These are phyloP conservation scores for Leptopilina boulardi DNA, from an alignment of 1,140 invertebrate species.

Conservation along the genomic window DNA sequence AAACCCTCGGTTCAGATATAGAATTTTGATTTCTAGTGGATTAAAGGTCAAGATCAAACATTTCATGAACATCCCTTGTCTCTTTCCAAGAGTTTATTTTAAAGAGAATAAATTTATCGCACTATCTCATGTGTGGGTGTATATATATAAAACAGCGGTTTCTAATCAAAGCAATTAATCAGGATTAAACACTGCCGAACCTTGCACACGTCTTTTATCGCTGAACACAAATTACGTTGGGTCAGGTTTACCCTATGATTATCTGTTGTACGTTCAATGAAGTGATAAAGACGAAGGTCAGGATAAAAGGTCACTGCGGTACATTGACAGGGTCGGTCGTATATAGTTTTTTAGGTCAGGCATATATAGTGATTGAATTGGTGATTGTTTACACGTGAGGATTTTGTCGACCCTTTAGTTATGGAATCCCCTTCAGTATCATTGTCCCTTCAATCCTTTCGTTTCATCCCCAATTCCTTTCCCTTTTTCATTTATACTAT, in stretches of 20 bases:
- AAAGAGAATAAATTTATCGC: too few species aligned
- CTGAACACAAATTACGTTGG: background rate
- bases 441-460: background rate
- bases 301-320: constrained; percentile 13
- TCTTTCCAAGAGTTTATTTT: too few species aligned
- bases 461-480: background rate
- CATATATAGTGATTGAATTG: background rate
- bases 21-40: too few species aligned
- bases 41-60: too few species aligned
- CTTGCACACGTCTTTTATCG: background rate
- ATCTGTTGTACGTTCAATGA: background rate
- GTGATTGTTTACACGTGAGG: constrained; percentile 13
- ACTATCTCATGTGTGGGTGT: too few species aligned
- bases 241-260: background rate
- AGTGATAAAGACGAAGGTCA: constrained; percentile 1
- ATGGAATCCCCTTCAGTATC: background rate
- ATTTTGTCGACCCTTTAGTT: constrained; percentile 1
- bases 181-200: background rate
- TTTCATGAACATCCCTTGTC: too few species aligned
- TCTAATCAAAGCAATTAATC: background rate
- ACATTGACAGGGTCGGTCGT: constrained; percentile 9
- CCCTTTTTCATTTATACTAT: background rate
- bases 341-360: constrained; percentile 1
- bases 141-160: background rate
- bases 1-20: too few species aligned